phyloP scores from a whole-genome alignment of 1,140 invertebrate genomes.

The honey bee (Apis mellifera) region DNA sequence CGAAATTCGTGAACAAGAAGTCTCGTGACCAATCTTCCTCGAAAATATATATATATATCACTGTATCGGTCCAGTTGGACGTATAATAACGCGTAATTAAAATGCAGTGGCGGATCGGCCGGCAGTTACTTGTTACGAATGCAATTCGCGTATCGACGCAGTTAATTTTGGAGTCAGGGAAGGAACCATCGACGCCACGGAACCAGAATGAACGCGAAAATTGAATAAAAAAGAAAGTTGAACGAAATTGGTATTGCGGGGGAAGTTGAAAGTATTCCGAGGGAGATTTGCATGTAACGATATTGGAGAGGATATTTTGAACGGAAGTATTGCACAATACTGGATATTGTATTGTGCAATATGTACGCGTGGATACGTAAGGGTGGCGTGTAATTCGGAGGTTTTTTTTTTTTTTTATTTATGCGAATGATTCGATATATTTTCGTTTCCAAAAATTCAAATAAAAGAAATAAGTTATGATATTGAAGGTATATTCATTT shows the following conservation, averaged over 20 bases:
- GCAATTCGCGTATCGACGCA: background rate
- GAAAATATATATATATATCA: background rate
- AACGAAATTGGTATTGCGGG: background rate
- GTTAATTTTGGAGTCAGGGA: background rate
- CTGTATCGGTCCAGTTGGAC: background rate
- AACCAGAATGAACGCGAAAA: background rate
- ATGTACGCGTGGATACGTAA: background rate
- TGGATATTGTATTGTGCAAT: background rate
- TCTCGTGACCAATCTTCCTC: background rate
- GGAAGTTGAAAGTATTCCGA: background rate
- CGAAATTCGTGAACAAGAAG: slow-evolving; percentile 1
- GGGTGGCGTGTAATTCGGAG: too few species aligned
- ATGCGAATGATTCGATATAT: too few species aligned
- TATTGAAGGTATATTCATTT: too few species aligned
- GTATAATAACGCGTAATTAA: slow-evolving; percentile 26
- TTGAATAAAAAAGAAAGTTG: background rate
- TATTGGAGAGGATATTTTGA: background rate
- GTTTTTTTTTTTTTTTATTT: too few species aligned
- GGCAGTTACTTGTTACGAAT: background rate
- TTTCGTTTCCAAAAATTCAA: too few species aligned
- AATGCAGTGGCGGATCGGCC: background rate
- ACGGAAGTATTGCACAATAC: background rate
- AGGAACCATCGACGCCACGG: background rate
- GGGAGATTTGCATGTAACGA: background rate
- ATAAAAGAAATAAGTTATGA: too few species aligned